phyloP scores from a whole-genome alignment of 2,113 vertebrate species.

The Ornithorhynchus anatinus region DNA sequence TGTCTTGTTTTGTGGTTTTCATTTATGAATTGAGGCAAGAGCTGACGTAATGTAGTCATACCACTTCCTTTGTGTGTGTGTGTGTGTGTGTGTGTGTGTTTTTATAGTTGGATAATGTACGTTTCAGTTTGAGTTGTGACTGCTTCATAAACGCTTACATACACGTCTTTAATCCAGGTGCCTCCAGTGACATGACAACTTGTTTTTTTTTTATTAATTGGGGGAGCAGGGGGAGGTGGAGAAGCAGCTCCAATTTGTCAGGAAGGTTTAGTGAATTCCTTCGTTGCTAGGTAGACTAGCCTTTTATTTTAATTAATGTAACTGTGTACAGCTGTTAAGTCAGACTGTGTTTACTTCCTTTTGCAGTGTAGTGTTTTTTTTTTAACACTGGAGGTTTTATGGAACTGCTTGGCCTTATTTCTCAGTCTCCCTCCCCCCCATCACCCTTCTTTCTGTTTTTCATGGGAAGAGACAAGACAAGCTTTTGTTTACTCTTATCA shows the following conservation, averaged over 20 bases:
- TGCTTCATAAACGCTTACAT: conserved; percentile 10
- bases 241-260: conserved; percentile 38
- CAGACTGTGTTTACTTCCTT: conserved; percentile 13
- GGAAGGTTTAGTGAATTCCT: conserved; percentile 41
- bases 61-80: conserved; percentile 76
- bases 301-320: conserved; percentile 69
- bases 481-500: conserved; percentile 49
- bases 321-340: conserved; percentile 64
- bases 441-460: conserved; percentile 28
- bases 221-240: background rate
- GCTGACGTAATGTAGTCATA: conserved; percentile 75
- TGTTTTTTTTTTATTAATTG: background rate
- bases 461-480: conserved; percentile 21
- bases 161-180: background rate
- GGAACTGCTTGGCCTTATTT: conserved; percentile 32
- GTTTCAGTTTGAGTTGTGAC: conserved; percentile 51
- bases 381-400: conserved; percentile 42
- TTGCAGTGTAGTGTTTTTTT: conserved; percentile 16
- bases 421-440: conserved; percentile 5
- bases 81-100: conserved; percentile 28
- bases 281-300: conserved; percentile 43
- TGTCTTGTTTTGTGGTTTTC: conserved; percentile 69
- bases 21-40: conserved; percentile 77
- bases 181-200: conserved; percentile 7
- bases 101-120: conserved; percentile 55